Conservation (phyloP, 2,113 vertebrate species). For the Alethe diademata region DNA sequence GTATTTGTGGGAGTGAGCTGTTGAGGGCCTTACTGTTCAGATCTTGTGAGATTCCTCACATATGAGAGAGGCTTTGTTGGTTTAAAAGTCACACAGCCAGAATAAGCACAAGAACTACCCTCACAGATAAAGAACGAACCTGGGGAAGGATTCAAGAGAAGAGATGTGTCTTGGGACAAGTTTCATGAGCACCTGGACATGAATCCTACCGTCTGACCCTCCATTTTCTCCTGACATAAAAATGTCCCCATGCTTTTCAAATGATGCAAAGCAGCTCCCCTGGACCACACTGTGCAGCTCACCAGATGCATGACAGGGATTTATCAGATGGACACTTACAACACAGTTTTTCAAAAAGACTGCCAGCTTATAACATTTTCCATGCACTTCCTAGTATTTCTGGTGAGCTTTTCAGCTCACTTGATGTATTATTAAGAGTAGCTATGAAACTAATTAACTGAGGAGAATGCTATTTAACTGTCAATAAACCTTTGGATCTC, state of each 20-base stretch:
- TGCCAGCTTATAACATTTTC: not conserved
- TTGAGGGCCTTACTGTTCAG: not conserved
- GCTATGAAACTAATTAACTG: constrained; percentile 62
- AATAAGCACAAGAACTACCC: not conserved
- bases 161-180: not conserved
- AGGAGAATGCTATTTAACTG: constrained; percentile 55
- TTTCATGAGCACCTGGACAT: not conserved
- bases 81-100: not conserved
- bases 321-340: not conserved
- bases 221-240: not conserved
- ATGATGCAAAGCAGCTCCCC: not conserved
- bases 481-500: constrained; percentile 53
- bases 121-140: not conserved
- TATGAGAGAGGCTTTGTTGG: not conserved
- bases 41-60: not conserved
- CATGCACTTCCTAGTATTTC: not conserved
- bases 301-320: not conserved
- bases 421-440: constrained; percentile 43
- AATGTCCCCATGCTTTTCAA: not conserved
- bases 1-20: not conserved
- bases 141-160: not conserved
- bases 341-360: not conserved
- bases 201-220: not conserved
- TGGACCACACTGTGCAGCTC: not conserved
- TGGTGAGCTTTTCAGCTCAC: not conserved